Percentiles rank a stretch among this genome's conserved stretches.
Conservation (phyloP, 2,888 invertebrate species). For the Ochropleura leucogaster region DNA sequence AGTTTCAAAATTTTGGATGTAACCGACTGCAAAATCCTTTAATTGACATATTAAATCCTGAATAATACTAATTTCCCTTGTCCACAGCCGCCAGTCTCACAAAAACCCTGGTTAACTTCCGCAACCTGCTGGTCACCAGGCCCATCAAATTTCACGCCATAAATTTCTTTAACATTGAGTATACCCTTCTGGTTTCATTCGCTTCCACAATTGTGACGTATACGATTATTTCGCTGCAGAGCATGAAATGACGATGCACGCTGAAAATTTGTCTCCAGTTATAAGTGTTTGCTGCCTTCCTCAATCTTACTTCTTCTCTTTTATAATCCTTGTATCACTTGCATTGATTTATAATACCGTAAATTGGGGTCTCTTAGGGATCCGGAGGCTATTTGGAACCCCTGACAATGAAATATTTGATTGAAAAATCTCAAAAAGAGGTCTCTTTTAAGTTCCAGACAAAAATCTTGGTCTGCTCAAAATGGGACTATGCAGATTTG, state of each 20-base stretch:
- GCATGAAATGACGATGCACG: slow-evolving; percentile 30
- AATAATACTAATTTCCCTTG: slow-evolving; percentile 14
- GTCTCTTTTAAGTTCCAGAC: too few relatives aligned
- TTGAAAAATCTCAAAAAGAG: too few relatives aligned
- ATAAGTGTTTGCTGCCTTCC: neutral
- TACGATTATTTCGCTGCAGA: slow-evolving; percentile 75
- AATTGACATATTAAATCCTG: neutral
- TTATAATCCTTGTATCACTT: neutral
- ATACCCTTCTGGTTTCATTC: slow-evolving; percentile 73
- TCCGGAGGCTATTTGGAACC: too few relatives aligned
- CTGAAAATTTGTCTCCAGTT: neutral
- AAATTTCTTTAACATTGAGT: slow-evolving; percentile 73
- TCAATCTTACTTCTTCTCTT: neutral
- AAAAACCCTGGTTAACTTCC: slow-evolving; percentile 53
- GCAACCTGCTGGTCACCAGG: slow-evolving; percentile 61
- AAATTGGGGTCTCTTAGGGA: too few relatives aligned
- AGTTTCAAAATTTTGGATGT: too few relatives aligned
- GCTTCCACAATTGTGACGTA: slow-evolving; percentile 76
- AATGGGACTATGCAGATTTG: too few relatives aligned
- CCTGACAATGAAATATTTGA: too few relatives aligned
- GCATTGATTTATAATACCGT: neutral
- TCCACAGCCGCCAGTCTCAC: slow-evolving; percentile 52
- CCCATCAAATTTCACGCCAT: slow-evolving; percentile 72
- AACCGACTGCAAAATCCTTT: neutral
- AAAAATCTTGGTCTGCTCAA: too few relatives aligned